Base-by-base conservation (phyloP, 2,888 invertebrate species). In the Drosophila trichaetosa region DNA sequence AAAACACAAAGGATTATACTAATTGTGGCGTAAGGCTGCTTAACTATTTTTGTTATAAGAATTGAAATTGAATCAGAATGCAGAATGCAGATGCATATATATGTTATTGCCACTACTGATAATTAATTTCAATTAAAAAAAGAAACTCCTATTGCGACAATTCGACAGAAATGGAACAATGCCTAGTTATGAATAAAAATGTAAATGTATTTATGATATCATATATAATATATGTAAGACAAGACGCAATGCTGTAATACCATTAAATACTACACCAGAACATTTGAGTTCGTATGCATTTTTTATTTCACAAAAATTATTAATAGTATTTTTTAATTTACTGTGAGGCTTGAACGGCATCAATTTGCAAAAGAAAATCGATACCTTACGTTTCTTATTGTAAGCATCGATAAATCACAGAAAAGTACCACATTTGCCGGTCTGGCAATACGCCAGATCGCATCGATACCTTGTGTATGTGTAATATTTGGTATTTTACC, bases 171-270 rank as follows among this genome's bases (percentile, higher is more conserved):
- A 69, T 67, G 61, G 57, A 80, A 69, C 53, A 72, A 78, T 72
- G 80, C 83, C 80, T 88, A 83, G 75, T 74, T 88, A 88, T 86
- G 88, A 83, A 77, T 69, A 60, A 69, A 73, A 72, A 72, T 68
- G 68, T 81, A 85, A 73, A 73, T 82, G 70, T 82, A 82, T 85
- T 85, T 89, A 89, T 85, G 71, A 78, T 76, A 87, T 78, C 76
- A 85, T 76, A 89, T 79, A 77, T 87, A 60, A 80, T 82, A 83
- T 77, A 74, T 82, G 49, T 89, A 85, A 86, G 88, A 78, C 65
- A 87, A 46, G 24, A 81, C 68, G 87, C 89, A 85, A 89, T 85
- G 85, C 87, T 89, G 89, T 89, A 85, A 84, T 85, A 85, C 73
- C 87, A 86, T 89, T 86, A 89, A 86, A 89, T 68, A 84, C 80